phyloP scores from a whole-genome alignment of 2,888 invertebrate genomes.

The Chrysopilus asiliformis region DNA sequence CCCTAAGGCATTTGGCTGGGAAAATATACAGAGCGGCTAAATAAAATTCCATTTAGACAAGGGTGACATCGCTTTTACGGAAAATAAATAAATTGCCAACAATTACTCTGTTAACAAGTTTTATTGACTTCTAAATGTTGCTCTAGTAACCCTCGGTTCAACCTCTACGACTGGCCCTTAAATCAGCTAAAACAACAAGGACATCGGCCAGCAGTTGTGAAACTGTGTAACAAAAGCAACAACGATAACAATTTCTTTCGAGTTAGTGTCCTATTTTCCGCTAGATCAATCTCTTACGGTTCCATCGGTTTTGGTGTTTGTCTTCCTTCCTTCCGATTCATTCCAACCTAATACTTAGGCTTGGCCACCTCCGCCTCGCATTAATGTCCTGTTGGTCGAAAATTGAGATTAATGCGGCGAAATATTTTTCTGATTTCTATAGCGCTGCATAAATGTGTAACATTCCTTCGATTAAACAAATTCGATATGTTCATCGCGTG shows the following conservation, averaged over 20 bases:
- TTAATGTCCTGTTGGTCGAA: slow-evolving; percentile 2
- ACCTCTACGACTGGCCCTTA: slow-evolving; percentile 6
- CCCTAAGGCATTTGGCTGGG: too few relatives aligned
- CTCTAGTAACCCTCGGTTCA: too few relatives aligned
- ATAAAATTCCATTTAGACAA: not conserved
- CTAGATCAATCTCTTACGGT: slow-evolving; percentile 15
- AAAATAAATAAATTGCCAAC: slow-evolving; percentile 36
- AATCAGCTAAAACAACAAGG: slow-evolving; percentile 1
- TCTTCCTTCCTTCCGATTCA: too few relatives aligned
- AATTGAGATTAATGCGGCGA: slow-evolving; percentile 16
- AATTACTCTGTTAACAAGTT: slow-evolving; percentile 38
- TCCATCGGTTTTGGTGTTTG: not conserved
- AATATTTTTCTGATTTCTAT: too few relatives aligned
- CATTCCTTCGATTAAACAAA: too few relatives aligned
- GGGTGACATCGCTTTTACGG: slow-evolving; percentile 12
- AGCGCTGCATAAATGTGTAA: too few relatives aligned
- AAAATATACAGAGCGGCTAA: too few relatives aligned
- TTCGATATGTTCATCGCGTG: too few relatives aligned
- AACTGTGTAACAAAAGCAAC: not conserved
- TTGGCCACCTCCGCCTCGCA: too few relatives aligned
- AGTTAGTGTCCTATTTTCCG: slow-evolving; percentile 13
- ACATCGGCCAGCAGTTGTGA: not conserved
- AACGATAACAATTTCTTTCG: slow-evolving; percentile 6
- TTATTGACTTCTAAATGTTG: slow-evolving; percentile 34
- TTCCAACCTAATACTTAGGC: too few relatives aligned